Conservation (phyloP, 2,888 invertebrate genomes). For the Idaea biselata region DNA sequence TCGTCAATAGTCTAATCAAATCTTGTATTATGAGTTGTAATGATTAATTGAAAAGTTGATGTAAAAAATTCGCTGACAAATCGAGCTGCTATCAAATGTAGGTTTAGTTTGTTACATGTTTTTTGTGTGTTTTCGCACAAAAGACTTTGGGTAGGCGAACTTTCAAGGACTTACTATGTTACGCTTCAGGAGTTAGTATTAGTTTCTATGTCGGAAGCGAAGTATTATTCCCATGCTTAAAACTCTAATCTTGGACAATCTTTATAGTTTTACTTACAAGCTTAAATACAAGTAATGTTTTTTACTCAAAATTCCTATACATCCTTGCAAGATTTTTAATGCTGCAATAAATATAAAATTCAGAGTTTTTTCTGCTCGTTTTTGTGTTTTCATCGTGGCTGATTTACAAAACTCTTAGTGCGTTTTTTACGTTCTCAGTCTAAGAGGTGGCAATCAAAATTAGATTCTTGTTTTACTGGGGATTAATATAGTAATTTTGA, state of each 20-base stretch:
- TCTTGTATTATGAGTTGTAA: conserved; percentile 46
- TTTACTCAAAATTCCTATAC: conserved; percentile 18
- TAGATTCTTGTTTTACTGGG: neutral
- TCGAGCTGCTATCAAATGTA: conserved; percentile 57
- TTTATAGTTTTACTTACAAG: conserved; percentile 21
- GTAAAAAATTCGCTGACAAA: conserved; percentile 71
- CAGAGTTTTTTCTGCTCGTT: conserved; percentile 39
- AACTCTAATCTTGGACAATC: conserved; percentile 11
- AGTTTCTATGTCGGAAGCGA: conserved; percentile 32
- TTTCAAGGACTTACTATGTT: conserved; percentile 64
- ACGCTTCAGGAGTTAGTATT: conserved; percentile 59
- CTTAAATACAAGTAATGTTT: neutral
- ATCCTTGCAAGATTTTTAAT: conserved; percentile 38
- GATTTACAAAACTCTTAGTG: conserved; percentile 40
- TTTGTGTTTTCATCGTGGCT: conserved; percentile 41
- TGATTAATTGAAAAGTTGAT: conserved; percentile 62
- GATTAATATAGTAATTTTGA: neutral
- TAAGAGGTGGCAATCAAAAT: neutral
- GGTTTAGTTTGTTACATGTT: conserved; percentile 44
- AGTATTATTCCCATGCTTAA: conserved; percentile 20
- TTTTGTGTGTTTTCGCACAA: conserved; percentile 58
- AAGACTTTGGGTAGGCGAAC: conserved; percentile 67
- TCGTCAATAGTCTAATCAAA: conserved; percentile 55
- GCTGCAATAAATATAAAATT: conserved; percentile 42
- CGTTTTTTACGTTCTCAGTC: no score